Evolutionary conservation across 2,113 vertebrate genomes (phyloP), one percentile per base, ranked within the genome.

Genomic region (Passer montanus): DNA sequence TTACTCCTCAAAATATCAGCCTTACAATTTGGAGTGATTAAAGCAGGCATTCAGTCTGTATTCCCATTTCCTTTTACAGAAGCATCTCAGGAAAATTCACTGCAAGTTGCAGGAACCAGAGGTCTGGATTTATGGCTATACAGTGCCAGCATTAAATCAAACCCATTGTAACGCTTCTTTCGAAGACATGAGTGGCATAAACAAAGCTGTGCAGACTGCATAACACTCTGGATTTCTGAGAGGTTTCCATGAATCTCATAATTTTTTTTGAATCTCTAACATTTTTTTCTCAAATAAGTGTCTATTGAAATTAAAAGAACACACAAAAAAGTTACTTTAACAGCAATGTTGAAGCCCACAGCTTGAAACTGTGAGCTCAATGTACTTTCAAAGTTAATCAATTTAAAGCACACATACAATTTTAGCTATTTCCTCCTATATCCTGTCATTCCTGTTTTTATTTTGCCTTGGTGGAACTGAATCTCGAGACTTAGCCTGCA

Each of bases 131-230:
- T 82, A 46, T 46, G 60, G 44, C 68, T 72, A 47, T 27, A 56
- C 18, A 49, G 53, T 55, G 60, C 79, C 88, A 92, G 15, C 46
- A 72, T n/a, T 86, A 84, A 96, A 96, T 84, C 83, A 93, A 94
- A 86, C n/a, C 30, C 83, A 64, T 41, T 85, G 59, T 41, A 88
- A 75, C 7, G 46, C 44, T 86, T 84, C 60, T 94, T 84, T 92
- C 2, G 10, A 72, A 88, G 76, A 53, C 46, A 44, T 12, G 60
- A 59, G 31, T 84, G 60, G 79, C 90, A 88, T 37, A 53, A 49
- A 69, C 66, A 94, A 82, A 85, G 37, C 77, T 80, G 46, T 35
- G 35, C 52, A 78, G 56, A 49, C 60, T 75, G 60, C 35, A 52
- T 13, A 81, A 80, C 35, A 31, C 60, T 90, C 52, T 70, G 13